A percentile compares a stretch with the other conserved stretches of the same genome.
Conservation (phyloP, 2,888 invertebrate genomes). For the Macropis europaea region DNA sequence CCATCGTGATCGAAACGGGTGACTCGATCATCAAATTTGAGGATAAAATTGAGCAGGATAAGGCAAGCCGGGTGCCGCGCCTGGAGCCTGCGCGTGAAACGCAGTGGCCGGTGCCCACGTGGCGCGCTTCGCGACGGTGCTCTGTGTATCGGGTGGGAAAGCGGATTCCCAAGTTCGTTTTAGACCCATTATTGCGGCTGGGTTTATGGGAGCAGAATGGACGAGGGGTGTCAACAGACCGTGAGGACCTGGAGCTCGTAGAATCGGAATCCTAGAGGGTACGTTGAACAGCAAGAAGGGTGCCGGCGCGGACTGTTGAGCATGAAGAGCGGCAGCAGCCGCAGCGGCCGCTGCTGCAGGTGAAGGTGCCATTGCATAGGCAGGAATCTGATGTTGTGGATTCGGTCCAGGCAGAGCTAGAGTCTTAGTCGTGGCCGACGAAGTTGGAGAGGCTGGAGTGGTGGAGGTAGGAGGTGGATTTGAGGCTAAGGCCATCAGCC, state of each 20-base stretch:
- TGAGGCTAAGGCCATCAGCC: slow-evolving; percentile 77
- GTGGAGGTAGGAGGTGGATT: slow-evolving; percentile 68
- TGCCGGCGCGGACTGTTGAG: slow-evolving; percentile 68
- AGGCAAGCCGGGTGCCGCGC: slow-evolving; percentile 81
- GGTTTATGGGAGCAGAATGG: slow-evolving; percentile 72
- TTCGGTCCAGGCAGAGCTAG: slow-evolving; percentile 82
- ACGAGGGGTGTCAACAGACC: slow-evolving; percentile 70
- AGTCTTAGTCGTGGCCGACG: slow-evolving; percentile 67
- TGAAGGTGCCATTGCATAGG: slow-evolving; percentile 81
- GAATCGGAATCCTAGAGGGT: slow-evolving; percentile 74
- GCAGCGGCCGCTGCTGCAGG: slow-evolving; percentile 79
- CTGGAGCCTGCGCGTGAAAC: slow-evolving; percentile 75
- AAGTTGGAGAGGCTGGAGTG: slow-evolving; percentile 60
- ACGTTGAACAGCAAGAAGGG: slow-evolving; percentile 74
- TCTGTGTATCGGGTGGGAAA: slow-evolving; percentile 82
- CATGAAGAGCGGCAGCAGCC: slow-evolving; percentile 74
- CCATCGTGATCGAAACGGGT: not conserved
- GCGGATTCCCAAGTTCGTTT: slow-evolving; percentile 88
- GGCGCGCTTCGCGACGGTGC: slow-evolving; percentile 71
- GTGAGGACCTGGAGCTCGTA: slow-evolving; percentile 75
- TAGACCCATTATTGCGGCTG: slow-evolving; percentile 80
- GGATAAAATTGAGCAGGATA: slow-evolving; percentile 82
- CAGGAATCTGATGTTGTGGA: slow-evolving; percentile 75
- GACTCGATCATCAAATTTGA: slow-evolving; percentile 58
- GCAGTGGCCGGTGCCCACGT: slow-evolving; percentile 75